Evolutionary conservation across 2,797 vertebrate species (phyloP).

Genomic region (Pangasius larnaudii): DNA sequence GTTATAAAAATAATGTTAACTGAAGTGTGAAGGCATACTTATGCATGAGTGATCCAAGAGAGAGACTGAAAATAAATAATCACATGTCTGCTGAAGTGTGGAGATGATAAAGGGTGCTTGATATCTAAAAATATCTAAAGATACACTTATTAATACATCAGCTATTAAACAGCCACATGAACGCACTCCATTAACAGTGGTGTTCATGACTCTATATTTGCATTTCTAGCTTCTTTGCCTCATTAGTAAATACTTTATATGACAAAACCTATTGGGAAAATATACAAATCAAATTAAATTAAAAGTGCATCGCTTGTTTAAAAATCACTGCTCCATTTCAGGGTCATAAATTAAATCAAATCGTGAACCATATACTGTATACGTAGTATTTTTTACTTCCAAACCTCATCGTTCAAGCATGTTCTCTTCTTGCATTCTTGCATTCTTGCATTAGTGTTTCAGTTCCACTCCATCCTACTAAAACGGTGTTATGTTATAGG

Average conservation of each 20-base stretch:
- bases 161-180: not conserved
- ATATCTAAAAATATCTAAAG: constrained; percentile 43
- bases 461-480: not conserved
- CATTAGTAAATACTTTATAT: not conserved
- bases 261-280: not conserved
- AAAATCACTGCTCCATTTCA: not conserved
- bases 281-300: not conserved
- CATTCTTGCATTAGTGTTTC: not conserved
- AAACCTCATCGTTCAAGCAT: not conserved
- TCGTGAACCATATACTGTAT: not conserved
- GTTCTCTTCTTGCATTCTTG: no score
- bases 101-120: constrained; percentile 34
- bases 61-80: constrained; percentile 18
- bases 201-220: not conserved
- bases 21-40: constrained; percentile 22
- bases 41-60: constrained; percentile 12
- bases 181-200: not conserved
- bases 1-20: constrained; percentile 45
- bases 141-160: constrained; percentile 13
- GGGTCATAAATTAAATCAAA: not conserved
- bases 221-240: not conserved
- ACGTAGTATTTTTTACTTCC: not conserved
- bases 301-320: not conserved
- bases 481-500: not conserved
- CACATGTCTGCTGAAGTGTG: constrained; percentile 36